These are phyloP conservation scores for Callopanchax toddi DNA, from an alignment of 2,113 vertebrate genomes.

Conservation along the genomic window DNA sequence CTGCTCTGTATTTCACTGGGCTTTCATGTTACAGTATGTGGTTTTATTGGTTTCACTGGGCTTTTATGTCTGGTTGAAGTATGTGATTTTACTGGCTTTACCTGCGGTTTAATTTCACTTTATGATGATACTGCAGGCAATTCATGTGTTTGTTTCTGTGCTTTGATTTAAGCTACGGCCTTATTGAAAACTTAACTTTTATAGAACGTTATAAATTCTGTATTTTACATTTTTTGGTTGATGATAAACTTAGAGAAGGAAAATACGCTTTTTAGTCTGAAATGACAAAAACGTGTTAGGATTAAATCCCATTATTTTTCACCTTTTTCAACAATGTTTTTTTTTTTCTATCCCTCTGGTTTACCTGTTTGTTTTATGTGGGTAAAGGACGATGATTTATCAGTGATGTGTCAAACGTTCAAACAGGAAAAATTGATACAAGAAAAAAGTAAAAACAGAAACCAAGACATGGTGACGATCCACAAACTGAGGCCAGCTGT, in stretches of 20 bases:
- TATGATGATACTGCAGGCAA: slow-evolving; percentile 52
- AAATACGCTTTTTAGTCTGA: no score
- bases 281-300: neutral
- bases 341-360: neutral
- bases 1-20: slow-evolving; percentile 24
- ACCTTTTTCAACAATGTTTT: neutral
- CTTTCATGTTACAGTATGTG: slow-evolving; percentile 63
- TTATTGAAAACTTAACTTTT: neutral
- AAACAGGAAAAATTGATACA: slow-evolving; percentile 3
- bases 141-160: slow-evolving; percentile 10
- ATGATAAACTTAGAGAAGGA: no score
- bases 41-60: slow-evolving; percentile 56
- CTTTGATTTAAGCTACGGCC: slow-evolving; percentile 3
- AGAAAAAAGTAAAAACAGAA: neutral
- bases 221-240: no score
- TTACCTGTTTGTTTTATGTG: slow-evolving; percentile 1
- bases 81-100: slow-evolving; percentile 53
- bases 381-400: slow-evolving; percentile 55
- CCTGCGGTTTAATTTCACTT: slow-evolving; percentile 39
- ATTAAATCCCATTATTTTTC: neutral
- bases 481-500: slow-evolving; percentile 46
- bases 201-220: neutral
- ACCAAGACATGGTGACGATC: slow-evolving; percentile 20
- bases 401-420: slow-evolving; percentile 63
- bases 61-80: slow-evolving; percentile 56